Percentiles rank a stretch among this genome's conserved stretches.
Evolutionary conservation across 2,113 vertebrate genomes (phyloP).

Genomic region (Myxocyprinus asiaticus): DNA sequence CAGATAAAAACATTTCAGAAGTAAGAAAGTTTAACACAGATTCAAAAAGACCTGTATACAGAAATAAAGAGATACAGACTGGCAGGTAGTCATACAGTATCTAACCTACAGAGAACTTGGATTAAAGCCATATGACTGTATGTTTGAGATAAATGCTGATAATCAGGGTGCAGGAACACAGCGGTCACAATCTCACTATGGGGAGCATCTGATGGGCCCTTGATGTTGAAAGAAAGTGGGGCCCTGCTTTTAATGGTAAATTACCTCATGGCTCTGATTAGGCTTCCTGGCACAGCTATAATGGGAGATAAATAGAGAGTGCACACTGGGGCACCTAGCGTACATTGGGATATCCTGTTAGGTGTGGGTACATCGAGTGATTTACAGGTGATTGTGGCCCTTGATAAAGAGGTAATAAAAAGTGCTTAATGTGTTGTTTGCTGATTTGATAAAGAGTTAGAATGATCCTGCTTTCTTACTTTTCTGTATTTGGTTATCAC

Average conservation of each 20-base stretch:
- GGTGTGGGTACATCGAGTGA: slow-evolving; percentile 12
- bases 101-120: background rate
- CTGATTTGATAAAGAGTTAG: too few relatives aligned
- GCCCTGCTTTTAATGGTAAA: slow-evolving; percentile 20
- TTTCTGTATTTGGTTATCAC: background rate
- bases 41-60: background rate
- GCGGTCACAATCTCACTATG: background rate
- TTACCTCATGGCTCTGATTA: slow-evolving; percentile 45
- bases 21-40: slow-evolving; percentile 67
- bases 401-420: background rate
- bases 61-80: background rate
- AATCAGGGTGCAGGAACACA: background rate
- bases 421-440: background rate
- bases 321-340: background rate
- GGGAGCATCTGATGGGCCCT: background rate
- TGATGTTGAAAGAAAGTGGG: background rate
- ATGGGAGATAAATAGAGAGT: slow-evolving; percentile 40
- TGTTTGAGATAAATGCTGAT: background rate
- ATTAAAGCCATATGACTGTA: background rate
- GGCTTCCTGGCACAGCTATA: slow-evolving; percentile 46
- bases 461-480: too few relatives aligned
- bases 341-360: slow-evolving; percentile 21
- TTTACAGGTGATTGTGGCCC: slow-evolving; percentile 15
- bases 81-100: too few relatives aligned
- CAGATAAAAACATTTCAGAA: slow-evolving; percentile 98